phyloP scores from a whole-genome alignment of 1,140 invertebrate genomes.

The Scaptomyza graminum region DNA sequence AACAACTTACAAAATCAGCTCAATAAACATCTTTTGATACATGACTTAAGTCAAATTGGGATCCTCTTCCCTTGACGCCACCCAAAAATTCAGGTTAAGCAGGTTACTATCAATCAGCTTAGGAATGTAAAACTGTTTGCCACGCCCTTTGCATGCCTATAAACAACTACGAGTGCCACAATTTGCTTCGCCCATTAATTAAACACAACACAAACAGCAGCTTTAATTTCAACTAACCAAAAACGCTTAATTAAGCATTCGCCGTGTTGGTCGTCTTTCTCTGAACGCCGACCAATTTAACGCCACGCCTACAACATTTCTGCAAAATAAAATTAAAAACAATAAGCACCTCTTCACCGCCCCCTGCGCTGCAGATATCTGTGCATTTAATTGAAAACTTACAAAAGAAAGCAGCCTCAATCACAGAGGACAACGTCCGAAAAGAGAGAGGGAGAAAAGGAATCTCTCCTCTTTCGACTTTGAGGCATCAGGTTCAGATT shows the following conservation, averaged over 20 bases:
- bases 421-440: background rate
- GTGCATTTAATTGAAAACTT: slow-evolving; percentile 76
- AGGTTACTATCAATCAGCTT: slow-evolving; percentile 17
- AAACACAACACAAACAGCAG: slow-evolving; percentile 12
- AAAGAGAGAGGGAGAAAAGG: too few relatives aligned
- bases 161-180: slow-evolving; percentile 27
- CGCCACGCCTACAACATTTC: slow-evolving; percentile 52
- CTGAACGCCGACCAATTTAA: slow-evolving; percentile 68
- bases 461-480: slow-evolving; percentile 2
- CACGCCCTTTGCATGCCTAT: slow-evolving; percentile 18
- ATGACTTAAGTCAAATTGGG: background rate
- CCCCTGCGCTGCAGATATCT: slow-evolving; percentile 51
- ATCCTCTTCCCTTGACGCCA: too few relatives aligned
- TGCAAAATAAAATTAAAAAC: slow-evolving; percentile 69
- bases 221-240: slow-evolving; percentile 17
- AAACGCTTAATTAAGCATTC: slow-evolving; percentile 61
- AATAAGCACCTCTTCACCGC: slow-evolving; percentile 21
- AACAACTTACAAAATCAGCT: background rate
- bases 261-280: slow-evolving; percentile 40
- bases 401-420: slow-evolving; percentile 37
- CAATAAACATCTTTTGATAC: background rate
- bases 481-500: slow-evolving; percentile 15
- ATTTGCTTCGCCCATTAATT: slow-evolving; percentile 44
- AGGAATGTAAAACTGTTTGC: slow-evolving; percentile 25
- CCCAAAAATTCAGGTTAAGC: slow-evolving; percentile 6